A percentile compares a stretch with the other conserved stretches of the same genome.
phyloP scores from a whole-genome alignment of 2,797 vertebrate species.

The Protosalanx chinensis region DNA sequence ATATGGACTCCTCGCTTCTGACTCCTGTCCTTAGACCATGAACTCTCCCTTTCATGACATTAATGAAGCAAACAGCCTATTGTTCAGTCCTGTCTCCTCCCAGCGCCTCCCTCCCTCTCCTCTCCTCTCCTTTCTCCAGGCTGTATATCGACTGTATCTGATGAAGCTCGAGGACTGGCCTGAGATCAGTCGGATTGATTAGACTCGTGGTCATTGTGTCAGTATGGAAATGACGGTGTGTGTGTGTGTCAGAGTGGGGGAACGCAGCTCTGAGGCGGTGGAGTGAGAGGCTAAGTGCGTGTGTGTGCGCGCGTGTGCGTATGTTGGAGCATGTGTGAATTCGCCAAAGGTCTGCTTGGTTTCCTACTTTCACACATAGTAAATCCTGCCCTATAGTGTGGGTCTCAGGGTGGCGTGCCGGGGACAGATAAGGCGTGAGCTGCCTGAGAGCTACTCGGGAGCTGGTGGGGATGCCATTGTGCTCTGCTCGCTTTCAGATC shows the following conservation, averaged over 20 bases:
- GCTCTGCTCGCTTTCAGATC: conserved; percentile 49
- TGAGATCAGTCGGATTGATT: conserved; percentile 51
- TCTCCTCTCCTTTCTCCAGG: conserved; percentile 9
- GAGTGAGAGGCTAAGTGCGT: conserved; percentile 7
- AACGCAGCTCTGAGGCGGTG: background rate
- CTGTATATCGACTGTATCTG: conserved; percentile 59
- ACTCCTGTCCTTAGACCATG: conserved; percentile 38
- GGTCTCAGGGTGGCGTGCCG: conserved; percentile 70
- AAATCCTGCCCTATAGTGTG: conserved; percentile 75
- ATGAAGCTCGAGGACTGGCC: conserved; percentile 48
- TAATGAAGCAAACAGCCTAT: conserved; percentile 60
- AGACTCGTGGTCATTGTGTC: conserved; percentile 54
- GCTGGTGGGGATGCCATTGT: conserved; percentile 64
- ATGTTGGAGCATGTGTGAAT: conserved; percentile 8
- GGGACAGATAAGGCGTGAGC: conserved; percentile 75
- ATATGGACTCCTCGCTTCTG: conserved; percentile 49
- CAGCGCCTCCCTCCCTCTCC: background rate
- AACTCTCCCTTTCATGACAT: conserved; percentile 56
- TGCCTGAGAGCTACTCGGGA: conserved; percentile 48
- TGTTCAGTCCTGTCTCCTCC: conserved; percentile 28
- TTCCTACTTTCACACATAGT: conserved; percentile 66
- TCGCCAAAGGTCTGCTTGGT: conserved; percentile 45
- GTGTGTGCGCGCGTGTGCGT: conserved; percentile 4
- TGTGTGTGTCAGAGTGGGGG: background rate
- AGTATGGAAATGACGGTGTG: conserved; percentile 50